Evolutionary conservation across 2,888 invertebrate genomes (phyloP).

Genomic region (Rotaria socialis): DNA sequence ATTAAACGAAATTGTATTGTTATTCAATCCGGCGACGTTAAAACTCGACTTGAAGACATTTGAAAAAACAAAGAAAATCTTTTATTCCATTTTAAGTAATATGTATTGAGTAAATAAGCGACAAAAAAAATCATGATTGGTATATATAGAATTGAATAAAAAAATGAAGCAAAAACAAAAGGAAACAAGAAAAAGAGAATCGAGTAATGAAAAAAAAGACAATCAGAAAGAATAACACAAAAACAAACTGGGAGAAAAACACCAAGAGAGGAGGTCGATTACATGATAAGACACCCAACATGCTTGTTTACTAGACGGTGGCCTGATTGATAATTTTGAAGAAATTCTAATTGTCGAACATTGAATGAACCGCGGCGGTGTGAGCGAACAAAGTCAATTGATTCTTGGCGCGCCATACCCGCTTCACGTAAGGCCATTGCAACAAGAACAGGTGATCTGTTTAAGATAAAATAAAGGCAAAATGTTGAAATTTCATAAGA

Average conservation of each 20-base stretch:
- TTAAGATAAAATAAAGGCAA: neutral
- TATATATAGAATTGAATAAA: neutral
- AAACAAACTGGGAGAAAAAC: neutral
- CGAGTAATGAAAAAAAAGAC: neutral
- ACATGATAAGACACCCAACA: constrained; percentile 2
- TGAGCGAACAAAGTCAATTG: neutral
- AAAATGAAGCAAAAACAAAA: neutral
- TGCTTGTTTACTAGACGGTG: neutral
- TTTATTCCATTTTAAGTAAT: neutral
- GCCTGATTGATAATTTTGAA: neutral
- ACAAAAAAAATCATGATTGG: neutral
- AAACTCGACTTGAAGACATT: neutral
- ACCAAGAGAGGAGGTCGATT: neutral
- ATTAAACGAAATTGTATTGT: neutral
- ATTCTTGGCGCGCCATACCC: neutral
- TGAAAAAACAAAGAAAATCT: neutral
- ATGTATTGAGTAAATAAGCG: neutral
- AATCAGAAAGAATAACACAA: neutral
- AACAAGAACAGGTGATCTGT: constrained; percentile 18
- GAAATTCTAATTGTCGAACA: constrained; percentile 32
- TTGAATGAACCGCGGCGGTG: constrained; percentile 22
- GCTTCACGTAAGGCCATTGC: constrained; percentile 33
- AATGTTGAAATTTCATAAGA: neutral
- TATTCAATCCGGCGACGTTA: neutral
- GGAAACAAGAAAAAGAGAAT: neutral